These are phyloP conservation scores for Cistogaster globosa DNA, from an alignment of 2,888 invertebrate genomes.

Conservation along the genomic window DNA sequence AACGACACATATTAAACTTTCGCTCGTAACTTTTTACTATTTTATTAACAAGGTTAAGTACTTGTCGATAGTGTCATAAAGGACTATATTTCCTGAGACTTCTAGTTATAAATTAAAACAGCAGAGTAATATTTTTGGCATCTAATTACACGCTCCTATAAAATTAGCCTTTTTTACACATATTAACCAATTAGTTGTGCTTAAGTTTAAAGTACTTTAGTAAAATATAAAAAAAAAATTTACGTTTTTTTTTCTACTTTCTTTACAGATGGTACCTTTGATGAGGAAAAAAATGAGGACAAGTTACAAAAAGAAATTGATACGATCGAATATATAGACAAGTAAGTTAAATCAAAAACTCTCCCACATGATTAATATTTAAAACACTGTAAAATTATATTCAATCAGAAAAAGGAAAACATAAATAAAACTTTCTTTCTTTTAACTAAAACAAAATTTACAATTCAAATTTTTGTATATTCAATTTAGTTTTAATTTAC, in stretches of 20 bases:
- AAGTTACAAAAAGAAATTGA: slow-evolving; percentile 81
- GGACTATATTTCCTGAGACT: too few relatives aligned
- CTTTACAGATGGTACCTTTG: slow-evolving; percentile 78
- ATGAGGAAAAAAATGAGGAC: slow-evolving; percentile 78
- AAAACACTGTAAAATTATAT: background rate
- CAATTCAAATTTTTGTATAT: background rate
- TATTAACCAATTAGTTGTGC: background rate
- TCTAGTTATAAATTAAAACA: too few relatives aligned
- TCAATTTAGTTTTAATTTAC: background rate
- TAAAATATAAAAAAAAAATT: background rate
- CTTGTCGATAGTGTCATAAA: too few relatives aligned
- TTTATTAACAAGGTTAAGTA: too few relatives aligned
- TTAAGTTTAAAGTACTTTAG: background rate
- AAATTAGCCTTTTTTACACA: background rate
- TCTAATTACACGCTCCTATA: too few relatives aligned
- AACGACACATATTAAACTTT: too few relatives aligned
- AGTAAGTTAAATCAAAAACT: slow-evolving; percentile 76
- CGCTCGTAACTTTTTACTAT: too few relatives aligned
- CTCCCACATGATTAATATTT: slow-evolving; percentile 25
- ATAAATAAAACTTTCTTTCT: slow-evolving; percentile 39
- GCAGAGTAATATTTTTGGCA: too few relatives aligned
- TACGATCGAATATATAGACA: slow-evolving; percentile 81
- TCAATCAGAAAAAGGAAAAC: background rate
- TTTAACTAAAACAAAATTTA: slow-evolving; percentile 13
- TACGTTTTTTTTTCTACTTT: slow-evolving; percentile 15